These are phyloP conservation scores for Cyclura pinguis DNA, from an alignment of 2,797 vertebrate genomes.

Conservation along the genomic window DNA sequence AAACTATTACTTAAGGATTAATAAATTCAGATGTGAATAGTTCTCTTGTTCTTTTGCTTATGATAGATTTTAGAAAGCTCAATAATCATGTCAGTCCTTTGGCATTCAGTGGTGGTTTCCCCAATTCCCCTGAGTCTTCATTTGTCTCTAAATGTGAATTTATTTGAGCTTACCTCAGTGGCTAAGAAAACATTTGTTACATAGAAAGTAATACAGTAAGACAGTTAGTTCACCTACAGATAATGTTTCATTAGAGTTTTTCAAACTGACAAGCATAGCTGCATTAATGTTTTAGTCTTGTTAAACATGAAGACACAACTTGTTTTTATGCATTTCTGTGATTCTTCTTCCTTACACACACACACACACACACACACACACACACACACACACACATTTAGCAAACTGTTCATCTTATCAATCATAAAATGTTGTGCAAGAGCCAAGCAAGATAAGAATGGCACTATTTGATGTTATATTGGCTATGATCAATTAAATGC, in stretches of 20 bases:
- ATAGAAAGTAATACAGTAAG: slow-evolving; percentile 58
- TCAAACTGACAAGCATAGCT: slow-evolving; percentile 56
- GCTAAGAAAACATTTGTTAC: slow-evolving; percentile 67
- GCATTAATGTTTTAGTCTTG: slow-evolving; percentile 45
- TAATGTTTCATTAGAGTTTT: slow-evolving; percentile 73
- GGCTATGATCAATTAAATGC: not conserved
- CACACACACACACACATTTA: slow-evolving; percentile 2
- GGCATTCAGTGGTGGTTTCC: slow-evolving; percentile 26
- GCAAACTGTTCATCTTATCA: not conserved
- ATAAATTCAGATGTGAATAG: slow-evolving; percentile 31
- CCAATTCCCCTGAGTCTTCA: slow-evolving; percentile 6
- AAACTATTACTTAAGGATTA: slow-evolving; percentile 29
- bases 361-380: not conserved
- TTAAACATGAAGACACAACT: slow-evolving; percentile 54
- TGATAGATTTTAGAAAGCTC: not conserved
- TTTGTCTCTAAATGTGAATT: slow-evolving; percentile 54
- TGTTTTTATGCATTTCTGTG: slow-evolving; percentile 53
- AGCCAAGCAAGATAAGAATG: slow-evolving; percentile 9
- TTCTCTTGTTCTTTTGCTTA: slow-evolving; percentile 1
- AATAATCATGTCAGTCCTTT: slow-evolving; percentile 5
- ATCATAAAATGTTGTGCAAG: slow-evolving; percentile 41
- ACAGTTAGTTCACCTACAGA: slow-evolving; percentile 62
- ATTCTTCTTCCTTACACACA: slow-evolving; percentile 48
- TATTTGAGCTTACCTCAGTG: slow-evolving; percentile 49
- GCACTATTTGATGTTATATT: not conserved